Conservation (phyloP, 2,888 invertebrate genomes). For the Slavum lentiscoides region DNA sequence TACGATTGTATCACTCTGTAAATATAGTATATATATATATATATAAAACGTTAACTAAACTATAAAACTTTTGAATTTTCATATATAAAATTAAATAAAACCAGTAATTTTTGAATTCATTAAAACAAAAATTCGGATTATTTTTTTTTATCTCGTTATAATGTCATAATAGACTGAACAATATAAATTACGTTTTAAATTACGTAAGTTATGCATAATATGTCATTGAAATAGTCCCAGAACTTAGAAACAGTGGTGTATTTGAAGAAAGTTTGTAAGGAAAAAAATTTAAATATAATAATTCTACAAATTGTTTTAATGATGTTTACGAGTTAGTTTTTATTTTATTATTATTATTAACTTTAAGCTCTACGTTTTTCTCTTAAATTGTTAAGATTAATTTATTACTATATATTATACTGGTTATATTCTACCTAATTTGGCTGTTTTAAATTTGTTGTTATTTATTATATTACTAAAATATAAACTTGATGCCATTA, state of each 20-base stretch:
- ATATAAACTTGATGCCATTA: neutral
- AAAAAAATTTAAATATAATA: neutral
- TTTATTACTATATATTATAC: neutral
- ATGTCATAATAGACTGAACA: neutral
- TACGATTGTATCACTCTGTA: no score
- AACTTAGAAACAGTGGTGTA: neutral
- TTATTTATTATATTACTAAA: neutral
- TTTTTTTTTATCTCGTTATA: neutral
- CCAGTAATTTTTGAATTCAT: neutral
- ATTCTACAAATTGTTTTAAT: slow-evolving; percentile 1
- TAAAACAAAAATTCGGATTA: no score
- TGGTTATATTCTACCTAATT: neutral
- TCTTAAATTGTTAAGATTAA: neutral
- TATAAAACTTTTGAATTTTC: neutral
- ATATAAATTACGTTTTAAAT: neutral
- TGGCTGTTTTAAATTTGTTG: neutral
- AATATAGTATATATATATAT: no score
- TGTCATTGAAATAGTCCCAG: neutral
- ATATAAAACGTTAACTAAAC: neutral
- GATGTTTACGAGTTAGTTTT: slow-evolving; percentile 6
- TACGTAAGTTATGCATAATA: neutral
- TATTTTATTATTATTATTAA: neutral
- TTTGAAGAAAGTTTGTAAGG: neutral
- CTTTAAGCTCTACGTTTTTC: neutral
- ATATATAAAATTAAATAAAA: neutral